Percentiles rank a stretch among this genome's conserved stretches.
Conservation (phyloP, 2,888 invertebrate genomes). For the Gnatocerus cornutus region DNA sequence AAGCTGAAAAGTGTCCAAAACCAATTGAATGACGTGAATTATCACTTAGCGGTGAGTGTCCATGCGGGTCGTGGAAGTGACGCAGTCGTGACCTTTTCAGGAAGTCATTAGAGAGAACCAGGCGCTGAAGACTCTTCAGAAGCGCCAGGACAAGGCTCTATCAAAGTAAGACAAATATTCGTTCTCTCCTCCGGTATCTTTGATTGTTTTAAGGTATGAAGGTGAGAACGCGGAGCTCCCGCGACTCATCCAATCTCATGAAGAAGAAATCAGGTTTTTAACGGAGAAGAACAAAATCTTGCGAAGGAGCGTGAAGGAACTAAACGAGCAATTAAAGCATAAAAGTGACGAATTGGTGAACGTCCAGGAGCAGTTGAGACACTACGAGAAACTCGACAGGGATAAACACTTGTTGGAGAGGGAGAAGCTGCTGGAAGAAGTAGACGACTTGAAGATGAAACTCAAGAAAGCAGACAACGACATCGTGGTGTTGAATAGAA, state of each 20-base stretch:
- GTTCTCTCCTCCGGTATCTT: background rate
- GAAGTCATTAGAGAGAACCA: constrained; percentile 83
- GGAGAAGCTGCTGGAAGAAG: constrained; percentile 80
- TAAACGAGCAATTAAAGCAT: constrained; percentile 78
- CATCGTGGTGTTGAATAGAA: constrained; percentile 79
- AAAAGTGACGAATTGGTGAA: constrained; percentile 80
- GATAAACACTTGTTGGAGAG: constrained; percentile 83
- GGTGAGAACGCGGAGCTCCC: constrained; percentile 86
- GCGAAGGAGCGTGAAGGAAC: constrained; percentile 77
- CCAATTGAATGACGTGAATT: constrained; percentile 85
- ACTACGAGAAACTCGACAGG: constrained; percentile 80
- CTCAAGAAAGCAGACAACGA: constrained; percentile 77
- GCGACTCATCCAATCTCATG: constrained; percentile 82
- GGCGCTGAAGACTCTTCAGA: constrained; percentile 83
- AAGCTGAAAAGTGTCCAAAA: constrained; percentile 85
- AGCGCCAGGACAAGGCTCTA: constrained; percentile 85
- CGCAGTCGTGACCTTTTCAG: constrained; percentile 65
- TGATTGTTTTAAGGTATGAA: constrained; percentile 75
- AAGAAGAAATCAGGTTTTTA: constrained; percentile 84
- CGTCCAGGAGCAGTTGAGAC: constrained; percentile 81
- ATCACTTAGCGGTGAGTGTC: constrained; percentile 81
- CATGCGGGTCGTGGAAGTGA: constrained; percentile 42
- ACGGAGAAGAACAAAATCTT: constrained; percentile 81
- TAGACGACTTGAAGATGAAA: constrained; percentile 74
- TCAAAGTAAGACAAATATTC: constrained; percentile 73